Conservation (phyloP, 1,140 invertebrate species). For the Delia radicum region DNA sequence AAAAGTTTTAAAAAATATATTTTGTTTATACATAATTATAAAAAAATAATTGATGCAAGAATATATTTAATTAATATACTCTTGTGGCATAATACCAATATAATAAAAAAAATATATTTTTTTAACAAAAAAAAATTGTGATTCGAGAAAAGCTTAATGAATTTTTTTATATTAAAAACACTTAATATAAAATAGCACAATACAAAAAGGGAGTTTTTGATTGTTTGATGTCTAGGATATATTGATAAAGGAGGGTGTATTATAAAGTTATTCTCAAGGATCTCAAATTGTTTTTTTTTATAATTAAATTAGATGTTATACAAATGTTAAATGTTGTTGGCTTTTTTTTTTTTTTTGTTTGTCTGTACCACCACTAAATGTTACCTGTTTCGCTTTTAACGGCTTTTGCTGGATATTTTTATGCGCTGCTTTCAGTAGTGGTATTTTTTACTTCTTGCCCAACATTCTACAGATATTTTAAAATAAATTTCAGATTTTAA, state of each 20-base stretch:
- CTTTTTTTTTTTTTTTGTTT: background rate
- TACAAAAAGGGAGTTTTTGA: background rate
- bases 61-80: background rate
- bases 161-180: background rate
- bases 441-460: slow-evolving; percentile 55
- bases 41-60: background rate
- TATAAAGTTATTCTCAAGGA: no score
- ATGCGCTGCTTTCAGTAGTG: slow-evolving; percentile 54
- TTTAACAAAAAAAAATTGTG: background rate
- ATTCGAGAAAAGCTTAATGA: background rate
- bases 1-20: background rate
- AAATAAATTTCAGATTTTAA: background rate
- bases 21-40: background rate
- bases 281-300: background rate
- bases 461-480: slow-evolving; percentile 39
- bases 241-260: no score
- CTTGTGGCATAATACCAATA: background rate
- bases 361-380: background rate
- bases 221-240: background rate
- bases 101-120: background rate
- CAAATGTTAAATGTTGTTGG: background rate
- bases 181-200: background rate
- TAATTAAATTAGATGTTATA: background rate
- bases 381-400: background rate
- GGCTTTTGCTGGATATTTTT: slow-evolving; percentile 23